phyloP scores from a whole-genome alignment of 2,888 invertebrate species.

The Liopterus haemorrhoidalis region DNA sequence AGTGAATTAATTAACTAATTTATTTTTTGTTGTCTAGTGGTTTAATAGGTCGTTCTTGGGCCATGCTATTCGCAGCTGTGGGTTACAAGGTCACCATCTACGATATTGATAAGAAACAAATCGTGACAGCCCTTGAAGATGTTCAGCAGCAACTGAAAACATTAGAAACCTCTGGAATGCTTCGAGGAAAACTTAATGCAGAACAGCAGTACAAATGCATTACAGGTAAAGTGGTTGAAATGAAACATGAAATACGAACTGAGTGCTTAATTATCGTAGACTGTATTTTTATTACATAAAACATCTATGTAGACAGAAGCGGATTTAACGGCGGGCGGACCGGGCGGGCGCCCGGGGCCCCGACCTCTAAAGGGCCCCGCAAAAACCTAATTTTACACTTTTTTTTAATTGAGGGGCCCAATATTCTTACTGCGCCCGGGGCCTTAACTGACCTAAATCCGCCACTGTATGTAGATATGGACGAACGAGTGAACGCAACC shows the following conservation, averaged over 20 bases:
- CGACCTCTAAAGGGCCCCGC: no score
- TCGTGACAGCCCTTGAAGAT: conserved; percentile 65
- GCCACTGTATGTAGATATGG: no score
- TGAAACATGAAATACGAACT: conserved; percentile 8
- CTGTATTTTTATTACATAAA: no score
- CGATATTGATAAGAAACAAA: conserved; percentile 73
- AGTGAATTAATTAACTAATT: not conserved
- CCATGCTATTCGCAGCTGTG: conserved; percentile 90
- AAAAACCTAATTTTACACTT: no score
- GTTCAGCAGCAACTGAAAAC: conserved; percentile 65
- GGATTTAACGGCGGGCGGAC: no score
- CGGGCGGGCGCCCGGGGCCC: no score
- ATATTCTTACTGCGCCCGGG: no score
- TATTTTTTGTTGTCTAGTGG: conserved; percentile 57
- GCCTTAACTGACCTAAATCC: no score
- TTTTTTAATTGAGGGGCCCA: no score
- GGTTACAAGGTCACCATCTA: conserved; percentile 85
- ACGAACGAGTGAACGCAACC: no score
- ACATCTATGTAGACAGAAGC: no score
- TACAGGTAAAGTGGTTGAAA: conserved; percentile 51
- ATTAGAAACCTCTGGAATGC: conserved; percentile 63
- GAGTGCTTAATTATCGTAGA: not conserved
- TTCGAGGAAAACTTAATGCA: conserved; percentile 70
- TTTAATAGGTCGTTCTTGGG: conserved; percentile 92
- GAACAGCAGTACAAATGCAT: conserved; percentile 72